Base-by-base conservation (phyloP, 2,113 vertebrate species). In the Pterocles burchelli region DNA sequence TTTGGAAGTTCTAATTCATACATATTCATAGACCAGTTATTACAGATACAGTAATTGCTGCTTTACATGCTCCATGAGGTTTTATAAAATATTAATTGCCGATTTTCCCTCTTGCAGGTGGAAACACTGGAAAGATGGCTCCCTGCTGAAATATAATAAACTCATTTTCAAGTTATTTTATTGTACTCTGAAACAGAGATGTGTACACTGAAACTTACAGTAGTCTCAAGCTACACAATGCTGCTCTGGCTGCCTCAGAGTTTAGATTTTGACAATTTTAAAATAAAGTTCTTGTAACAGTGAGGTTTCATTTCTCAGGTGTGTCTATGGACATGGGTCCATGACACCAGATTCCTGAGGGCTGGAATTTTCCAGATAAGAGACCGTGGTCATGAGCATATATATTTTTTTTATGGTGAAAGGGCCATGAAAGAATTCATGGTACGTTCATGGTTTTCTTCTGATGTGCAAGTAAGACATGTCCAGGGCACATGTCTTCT, bases 11-110 rank as follows among this genome's bases (percentile, higher is more conserved):
- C 82, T 48, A 92, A 78, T 17, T 94, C 91, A 97, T 97, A 90
- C 95, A 93, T 98, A 97, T 98, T 97, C 92, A 97, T 97, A 94
- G 76, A 92, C 7, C 57, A 61, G 94, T 96, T 93, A 94, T 94
- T 90, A 90, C 19, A 91, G 86, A 71, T 96, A 52, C 48, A 94
- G 81, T 96, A 97, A 97, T 97, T 95, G 75, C 80, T 90, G 71
- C 41, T 97, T 96, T 94, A 96, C 82, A 96, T 43, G 51, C 90
- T 89, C 74, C 77, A 90, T 48, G 88, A 91, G 72, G 29, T 97
- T 97, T 97, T 96, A 94, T 94, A 92, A 97, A 98, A 97, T 95
- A 96, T 97, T 97, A 96, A 97, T 97, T 94, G 59, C 63, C 43
- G 96, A 88, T 96, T 97, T 96, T 95, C 97, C 74, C 67, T 95